Base-by-base conservation (phyloP, 1,140 invertebrate genomes). In the Eufriesea mexicana region DNA sequence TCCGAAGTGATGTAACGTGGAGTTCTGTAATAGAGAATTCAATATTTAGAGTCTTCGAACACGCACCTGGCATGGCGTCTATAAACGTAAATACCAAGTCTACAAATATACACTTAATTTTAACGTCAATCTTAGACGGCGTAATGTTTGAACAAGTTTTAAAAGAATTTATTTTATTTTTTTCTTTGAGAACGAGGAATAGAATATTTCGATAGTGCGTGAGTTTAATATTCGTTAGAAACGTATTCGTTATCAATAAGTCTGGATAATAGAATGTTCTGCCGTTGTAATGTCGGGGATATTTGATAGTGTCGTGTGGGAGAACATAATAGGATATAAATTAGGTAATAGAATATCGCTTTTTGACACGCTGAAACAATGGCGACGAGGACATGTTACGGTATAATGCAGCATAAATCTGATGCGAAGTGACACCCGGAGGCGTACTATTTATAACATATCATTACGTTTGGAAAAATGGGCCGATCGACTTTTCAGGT, bases 401-500 rank as follows among this genome's bases (percentile, higher is more conserved):
- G 1, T 28, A 23, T 59, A 51, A 35, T 71, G 25, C n/a, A 18
- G 35, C 10, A 49, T 42, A 66, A 74, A 64, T 12, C 35, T 81
- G 61, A 66, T 42, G 55, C 16, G 49, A 83, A 62, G 54, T 18
- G 57, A 62, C 54, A 67, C 14, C 47, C 25, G 14, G 57, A 62
- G 49, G 49, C 25, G 47, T 6, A 47, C 75, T 83, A 83, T 83
- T 87, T 84, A 84, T 87, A 77, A 64, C 73, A 68, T 83, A 71
- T 62, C 75, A 83, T 70, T 77, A 75, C 57, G 79, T 82, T 83
- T 85, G 75, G 57, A 80, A 88, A 85, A 88, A 88, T 85, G 74
- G 87, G 72, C 67, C 86, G 75, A 74, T 85, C 72, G 72, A 59
- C 57, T 89, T 89, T 88, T 81, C 87, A 89, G 87, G 84, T 88